A percentile compares a stretch with the other conserved stretches of the same genome.
Conservation (phyloP, 2,888 invertebrate genomes). For the Carterocephalus palaemon region DNA sequence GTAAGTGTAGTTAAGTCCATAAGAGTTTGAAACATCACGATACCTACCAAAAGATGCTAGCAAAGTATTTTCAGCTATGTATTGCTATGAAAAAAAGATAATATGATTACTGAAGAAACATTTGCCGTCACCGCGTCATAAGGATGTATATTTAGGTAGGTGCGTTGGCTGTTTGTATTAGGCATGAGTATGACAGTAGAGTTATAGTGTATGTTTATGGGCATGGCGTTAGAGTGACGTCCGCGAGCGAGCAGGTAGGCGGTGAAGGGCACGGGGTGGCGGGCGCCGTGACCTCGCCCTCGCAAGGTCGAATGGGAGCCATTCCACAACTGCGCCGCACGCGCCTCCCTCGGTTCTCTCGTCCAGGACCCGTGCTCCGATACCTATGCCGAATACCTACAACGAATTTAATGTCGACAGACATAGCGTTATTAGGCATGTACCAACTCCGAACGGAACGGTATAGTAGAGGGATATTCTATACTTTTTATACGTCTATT, state of each 20-base stretch:
- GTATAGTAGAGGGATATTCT: too few species aligned
- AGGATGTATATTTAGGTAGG: constrained; percentile 6
- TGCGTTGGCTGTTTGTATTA: constrained; percentile 18
- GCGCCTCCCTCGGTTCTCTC: constrained; percentile 57
- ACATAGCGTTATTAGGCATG: too few species aligned
- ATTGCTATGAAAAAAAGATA: constrained; percentile 9
- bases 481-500: too few species aligned
- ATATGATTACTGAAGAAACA: constrained; percentile 2
- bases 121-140: too few species aligned
- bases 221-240: constrained; percentile 48
- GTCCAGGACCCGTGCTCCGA: constrained; percentile 40
- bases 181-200: constrained; percentile 3
- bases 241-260: constrained; percentile 58
- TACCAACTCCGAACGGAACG: too few species aligned
- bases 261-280: constrained; percentile 37
- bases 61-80: background rate
- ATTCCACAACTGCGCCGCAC: constrained; percentile 60
- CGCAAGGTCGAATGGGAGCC: constrained; percentile 64
- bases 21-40: too few species aligned
- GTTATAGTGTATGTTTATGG: constrained; percentile 11
- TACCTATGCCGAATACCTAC: constrained; percentile 1
- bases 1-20: too few species aligned
- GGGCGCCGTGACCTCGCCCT: constrained; percentile 63
- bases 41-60: too few species aligned
- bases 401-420: background rate